A percentile compares a stretch with the other conserved stretches of the same genome.
Evolutionary conservation across 2,113 vertebrate species (phyloP).

Genomic region (Azemiops feae): DNA sequence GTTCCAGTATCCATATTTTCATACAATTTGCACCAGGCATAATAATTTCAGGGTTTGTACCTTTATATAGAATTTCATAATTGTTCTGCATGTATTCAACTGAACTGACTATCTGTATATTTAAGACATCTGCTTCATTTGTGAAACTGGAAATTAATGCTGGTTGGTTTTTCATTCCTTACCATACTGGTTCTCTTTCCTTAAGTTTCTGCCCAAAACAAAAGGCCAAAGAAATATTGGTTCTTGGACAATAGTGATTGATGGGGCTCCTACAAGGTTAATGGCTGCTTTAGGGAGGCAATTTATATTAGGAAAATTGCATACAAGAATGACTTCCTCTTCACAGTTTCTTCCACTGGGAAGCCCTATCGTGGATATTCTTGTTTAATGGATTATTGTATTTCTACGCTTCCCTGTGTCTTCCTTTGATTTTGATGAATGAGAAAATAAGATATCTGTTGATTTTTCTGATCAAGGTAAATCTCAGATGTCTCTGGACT

Average conservation of each 20-base stretch:
- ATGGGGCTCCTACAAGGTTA: background rate
- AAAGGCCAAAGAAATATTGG: background rate
- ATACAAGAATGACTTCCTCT: background rate
- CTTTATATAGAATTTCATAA: background rate
- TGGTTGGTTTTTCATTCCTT: background rate
- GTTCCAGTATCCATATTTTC: background rate
- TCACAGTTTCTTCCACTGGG: background rate
- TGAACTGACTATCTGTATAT: background rate
- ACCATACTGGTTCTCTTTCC: rapidly evolving
- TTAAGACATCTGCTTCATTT: background rate
- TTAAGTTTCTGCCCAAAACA: background rate
- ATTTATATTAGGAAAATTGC: background rate
- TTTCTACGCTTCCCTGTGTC: background rate
- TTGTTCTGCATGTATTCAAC: background rate
- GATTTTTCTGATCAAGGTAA: background rate
- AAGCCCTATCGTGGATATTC: background rate
- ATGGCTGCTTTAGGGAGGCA: background rate
- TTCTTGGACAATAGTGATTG: background rate
- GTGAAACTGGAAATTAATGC: background rate
- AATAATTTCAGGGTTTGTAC: background rate
- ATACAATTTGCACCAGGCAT: background rate
- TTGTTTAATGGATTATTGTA: background rate
- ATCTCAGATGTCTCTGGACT: background rate
- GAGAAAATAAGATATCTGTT: background rate
- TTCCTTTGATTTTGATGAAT: background rate